Conservation (phyloP, 2,113 vertebrate species). For the Coregonus clupeaformis region DNA sequence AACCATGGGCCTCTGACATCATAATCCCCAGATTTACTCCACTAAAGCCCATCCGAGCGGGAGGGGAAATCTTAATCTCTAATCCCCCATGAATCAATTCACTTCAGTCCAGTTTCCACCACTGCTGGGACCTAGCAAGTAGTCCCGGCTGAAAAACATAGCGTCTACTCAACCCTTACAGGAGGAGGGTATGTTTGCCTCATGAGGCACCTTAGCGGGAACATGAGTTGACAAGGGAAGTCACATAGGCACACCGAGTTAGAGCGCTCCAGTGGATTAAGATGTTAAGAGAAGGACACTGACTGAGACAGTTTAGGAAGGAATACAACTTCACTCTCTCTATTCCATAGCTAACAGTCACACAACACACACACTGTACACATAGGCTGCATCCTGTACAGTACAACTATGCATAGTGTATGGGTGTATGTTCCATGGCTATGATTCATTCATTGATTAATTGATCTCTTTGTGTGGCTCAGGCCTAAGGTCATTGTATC, state of each 20-base stretch:
- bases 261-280: background rate
- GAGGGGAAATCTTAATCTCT: constrained; percentile 70
- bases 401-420: no score
- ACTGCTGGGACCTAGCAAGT: constrained; percentile 23
- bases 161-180: constrained; percentile 26
- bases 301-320: background rate
- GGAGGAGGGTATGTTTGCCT: background rate
- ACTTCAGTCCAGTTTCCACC: constrained; percentile 52
- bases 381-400: no score
- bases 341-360: no score
- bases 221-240: background rate
- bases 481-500: no score
- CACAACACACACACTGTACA: no score
- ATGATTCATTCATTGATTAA: no score
- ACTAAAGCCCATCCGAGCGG: constrained; percentile 57
- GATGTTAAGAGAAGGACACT: background rate
- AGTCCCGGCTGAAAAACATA: constrained; percentile 35
- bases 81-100: constrained; percentile 73
- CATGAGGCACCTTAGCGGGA: background rate
- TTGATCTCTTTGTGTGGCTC: no score
- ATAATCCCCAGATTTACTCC: constrained; percentile 80
- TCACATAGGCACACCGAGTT: background rate
- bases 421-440: no score
- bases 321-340: no score
- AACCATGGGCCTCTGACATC: constrained; percentile 69